These are phyloP conservation scores for Glossosoma conforme DNA, from an alignment of 1,140 invertebrate genomes.

Conservation along the genomic window DNA sequence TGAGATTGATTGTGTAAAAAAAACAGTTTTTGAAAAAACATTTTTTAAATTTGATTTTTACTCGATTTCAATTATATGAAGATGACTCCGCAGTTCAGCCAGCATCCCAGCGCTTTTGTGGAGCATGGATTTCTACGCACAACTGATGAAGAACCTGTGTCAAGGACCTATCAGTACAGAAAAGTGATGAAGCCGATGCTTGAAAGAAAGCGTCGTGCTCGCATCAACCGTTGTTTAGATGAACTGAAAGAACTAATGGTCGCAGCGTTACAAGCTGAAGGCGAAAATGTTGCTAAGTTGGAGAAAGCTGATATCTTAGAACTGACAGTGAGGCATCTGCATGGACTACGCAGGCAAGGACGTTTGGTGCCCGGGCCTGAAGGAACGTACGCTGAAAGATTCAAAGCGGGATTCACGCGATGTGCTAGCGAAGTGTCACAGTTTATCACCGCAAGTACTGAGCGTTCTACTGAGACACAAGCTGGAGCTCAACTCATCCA, in stretches of 20 bases:
- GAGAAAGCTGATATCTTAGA: conserved; percentile 97
- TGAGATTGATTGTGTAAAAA: not conserved
- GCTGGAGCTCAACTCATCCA: conserved; percentile 13
- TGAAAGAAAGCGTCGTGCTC: conserved; percentile 85
- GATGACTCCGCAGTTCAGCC: conserved; percentile 9
- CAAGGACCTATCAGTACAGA: conserved; percentile 83
- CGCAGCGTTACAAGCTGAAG: conserved; percentile 76
- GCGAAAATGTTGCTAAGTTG: conserved; percentile 85
- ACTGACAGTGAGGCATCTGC: conserved; percentile 86
- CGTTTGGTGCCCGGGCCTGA: conserved; percentile 61
- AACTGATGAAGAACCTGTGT: conserved; percentile 57
- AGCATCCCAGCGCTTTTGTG: conserved; percentile 5
- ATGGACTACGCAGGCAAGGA: conserved; percentile 74
- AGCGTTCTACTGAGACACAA: conserved; percentile 13
- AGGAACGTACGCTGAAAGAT: conserved; percentile 66
- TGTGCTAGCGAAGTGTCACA: conserved; percentile 88
- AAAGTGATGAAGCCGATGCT: conserved; percentile 95
- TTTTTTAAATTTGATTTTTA: not conserved
- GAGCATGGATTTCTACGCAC: conserved; percentile 11
- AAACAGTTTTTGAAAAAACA: not conserved
- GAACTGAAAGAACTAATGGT: conserved; percentile 90
- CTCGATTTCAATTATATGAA: conserved; percentile 18
- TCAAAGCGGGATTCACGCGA: conserved; percentile 84
- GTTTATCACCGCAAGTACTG: conserved; percentile 73
- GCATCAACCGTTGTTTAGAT: conserved; percentile 91